Evolutionary conservation across 2,888 invertebrate genomes (phyloP).

Genomic region (Sinopyrophorus schimmeli): DNA sequence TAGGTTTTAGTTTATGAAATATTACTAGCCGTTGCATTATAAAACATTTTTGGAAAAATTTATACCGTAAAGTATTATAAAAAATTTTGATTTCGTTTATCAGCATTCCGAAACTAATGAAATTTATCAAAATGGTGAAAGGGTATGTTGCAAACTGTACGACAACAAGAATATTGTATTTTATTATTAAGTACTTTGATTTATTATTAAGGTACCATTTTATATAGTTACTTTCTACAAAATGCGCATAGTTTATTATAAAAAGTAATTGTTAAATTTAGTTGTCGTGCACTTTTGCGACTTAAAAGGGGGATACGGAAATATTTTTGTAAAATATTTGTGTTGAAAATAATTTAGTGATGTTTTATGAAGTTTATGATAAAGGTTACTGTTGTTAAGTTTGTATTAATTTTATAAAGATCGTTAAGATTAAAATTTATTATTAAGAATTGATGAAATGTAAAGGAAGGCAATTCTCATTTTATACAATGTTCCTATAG

Average conservation of each 20-base stretch:
- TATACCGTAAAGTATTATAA: too few species aligned
- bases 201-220: too few species aligned
- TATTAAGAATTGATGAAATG: background rate
- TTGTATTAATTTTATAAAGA: conserved; percentile 24
- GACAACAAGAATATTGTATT: background rate
- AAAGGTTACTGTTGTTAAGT: conserved; percentile 20
- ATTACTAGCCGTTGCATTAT: too few species aligned
- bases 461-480: conserved; percentile 23
- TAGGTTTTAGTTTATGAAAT: too few species aligned
- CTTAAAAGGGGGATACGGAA: too few species aligned
- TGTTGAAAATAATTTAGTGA: background rate
- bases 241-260: too few species aligned
- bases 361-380: conserved; percentile 2
- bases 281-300: too few species aligned
- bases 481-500: conserved; percentile 24
- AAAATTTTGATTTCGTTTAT: background rate
- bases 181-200: too few species aligned
- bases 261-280: too few species aligned
- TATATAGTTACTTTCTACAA: too few species aligned
- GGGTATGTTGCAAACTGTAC: background rate
- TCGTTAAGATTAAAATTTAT: conserved; percentile 5
- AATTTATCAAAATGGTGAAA: background rate
- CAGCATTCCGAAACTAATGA: background rate
- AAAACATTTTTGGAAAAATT: too few species aligned
- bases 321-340: background rate